phyloP scores from a whole-genome alignment of 2,888 invertebrate species.

The Troides aeacus region DNA sequence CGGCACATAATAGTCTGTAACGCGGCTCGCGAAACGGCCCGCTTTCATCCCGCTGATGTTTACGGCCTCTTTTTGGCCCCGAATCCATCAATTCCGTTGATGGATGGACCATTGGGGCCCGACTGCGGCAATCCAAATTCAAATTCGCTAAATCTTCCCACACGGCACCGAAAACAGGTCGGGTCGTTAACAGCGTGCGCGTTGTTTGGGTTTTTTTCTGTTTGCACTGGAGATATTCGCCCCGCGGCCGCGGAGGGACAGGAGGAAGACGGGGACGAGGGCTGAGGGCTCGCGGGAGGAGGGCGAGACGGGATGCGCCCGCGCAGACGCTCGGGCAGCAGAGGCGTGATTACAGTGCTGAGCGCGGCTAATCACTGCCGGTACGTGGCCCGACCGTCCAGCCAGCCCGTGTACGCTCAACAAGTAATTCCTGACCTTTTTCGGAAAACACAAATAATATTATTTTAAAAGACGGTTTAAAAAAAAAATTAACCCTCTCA shows the following conservation, averaged over 20 bases:
- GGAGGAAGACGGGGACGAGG: no score
- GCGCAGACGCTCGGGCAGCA: slow-evolving; percentile 75
- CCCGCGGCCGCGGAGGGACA: slow-evolving; percentile 37
- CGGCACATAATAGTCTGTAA: slow-evolving; percentile 63
- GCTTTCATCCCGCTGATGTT: slow-evolving; percentile 67
- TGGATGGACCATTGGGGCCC: slow-evolving; percentile 70
- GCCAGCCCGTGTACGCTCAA: slow-evolving; percentile 39
- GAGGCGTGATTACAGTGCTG: slow-evolving; percentile 76
- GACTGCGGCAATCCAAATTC: slow-evolving; percentile 73
- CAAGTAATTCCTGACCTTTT: slow-evolving; percentile 34
- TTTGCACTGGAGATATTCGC: slow-evolving; percentile 73
- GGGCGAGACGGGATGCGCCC: slow-evolving; percentile 47
- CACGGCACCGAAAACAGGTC: slow-evolving; percentile 72
- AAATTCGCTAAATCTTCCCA: slow-evolving; percentile 80
- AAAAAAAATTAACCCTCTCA: no score
- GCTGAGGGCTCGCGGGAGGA: slow-evolving; percentile 31
- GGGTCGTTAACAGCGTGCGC: slow-evolving; percentile 74
- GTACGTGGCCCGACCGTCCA: slow-evolving; percentile 54
- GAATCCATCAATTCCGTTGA: slow-evolving; percentile 78
- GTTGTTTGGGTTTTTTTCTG: slow-evolving; percentile 61
- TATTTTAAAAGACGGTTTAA: neutral
- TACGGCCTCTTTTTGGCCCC: slow-evolving; percentile 73
- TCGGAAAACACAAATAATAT: slow-evolving; percentile 2
- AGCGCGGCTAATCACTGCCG: slow-evolving; percentile 71
- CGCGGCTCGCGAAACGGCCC: slow-evolving; percentile 64